These are phyloP conservation scores for Vanessa cardui DNA, from an alignment of 2,888 invertebrate genomes.

Conservation along the genomic window DNA sequence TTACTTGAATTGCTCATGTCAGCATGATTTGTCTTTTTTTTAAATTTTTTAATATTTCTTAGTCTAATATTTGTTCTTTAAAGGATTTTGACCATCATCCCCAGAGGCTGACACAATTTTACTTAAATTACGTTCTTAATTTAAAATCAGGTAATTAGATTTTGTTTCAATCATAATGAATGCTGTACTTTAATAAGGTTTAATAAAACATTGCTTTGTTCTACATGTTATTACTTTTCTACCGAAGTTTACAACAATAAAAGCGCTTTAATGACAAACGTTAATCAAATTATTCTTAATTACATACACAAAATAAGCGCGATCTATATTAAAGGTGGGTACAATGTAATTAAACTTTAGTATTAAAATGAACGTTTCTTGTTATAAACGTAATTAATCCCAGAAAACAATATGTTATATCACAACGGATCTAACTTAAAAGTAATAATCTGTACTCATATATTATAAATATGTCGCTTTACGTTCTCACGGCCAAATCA, in stretches of 20 bases:
- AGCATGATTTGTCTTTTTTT: no score
- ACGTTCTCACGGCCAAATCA: no score
- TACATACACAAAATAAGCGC: background rate
- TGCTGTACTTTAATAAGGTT: conserved; percentile 37
- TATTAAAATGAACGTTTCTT: background rate
- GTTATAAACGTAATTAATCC: no score
- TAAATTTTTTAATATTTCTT: no score
- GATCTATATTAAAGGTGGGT: conserved; percentile 5
- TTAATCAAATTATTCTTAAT: conserved; percentile 4
- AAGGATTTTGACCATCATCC: background rate
- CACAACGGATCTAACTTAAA: no score
- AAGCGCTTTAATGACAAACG: conserved; percentile 5
- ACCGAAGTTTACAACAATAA: conserved; percentile 6
- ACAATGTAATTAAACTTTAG: background rate
- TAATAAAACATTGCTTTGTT: conserved; percentile 28
- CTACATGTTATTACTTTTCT: conserved; percentile 13
- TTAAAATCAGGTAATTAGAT: conserved; percentile 40
- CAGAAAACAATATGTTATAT: no score
- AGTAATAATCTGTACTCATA: no score
- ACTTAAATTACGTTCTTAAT: conserved; percentile 27
- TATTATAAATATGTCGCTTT: no score
- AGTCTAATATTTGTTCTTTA: background rate
- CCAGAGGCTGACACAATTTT: conserved; percentile 15
- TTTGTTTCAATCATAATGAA: conserved; percentile 34
- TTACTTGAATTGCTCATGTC: no score